These are phyloP conservation scores for Sesia bembeciformis DNA, from an alignment of 2,888 invertebrate genomes.

Conservation along the genomic window DNA sequence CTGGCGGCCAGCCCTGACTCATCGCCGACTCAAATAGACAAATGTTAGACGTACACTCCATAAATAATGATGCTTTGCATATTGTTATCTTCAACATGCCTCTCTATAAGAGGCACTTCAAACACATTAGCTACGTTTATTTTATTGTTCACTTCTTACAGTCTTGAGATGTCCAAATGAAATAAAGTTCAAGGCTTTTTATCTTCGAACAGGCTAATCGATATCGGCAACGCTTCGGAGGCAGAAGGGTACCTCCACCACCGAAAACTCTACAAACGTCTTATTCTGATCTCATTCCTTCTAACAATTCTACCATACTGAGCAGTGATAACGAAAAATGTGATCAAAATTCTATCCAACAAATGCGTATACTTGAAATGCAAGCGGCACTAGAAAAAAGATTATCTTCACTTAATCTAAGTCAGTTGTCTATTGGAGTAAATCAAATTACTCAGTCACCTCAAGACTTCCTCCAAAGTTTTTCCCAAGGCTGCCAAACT, in stretches of 20 bases:
- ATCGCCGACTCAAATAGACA: slow-evolving; percentile 35
- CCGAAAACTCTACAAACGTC: slow-evolving; percentile 36
- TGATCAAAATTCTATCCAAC: slow-evolving; percentile 41
- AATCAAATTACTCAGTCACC: slow-evolving; percentile 54
- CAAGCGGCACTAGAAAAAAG: slow-evolving; percentile 56
- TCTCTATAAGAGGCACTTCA: not conserved
- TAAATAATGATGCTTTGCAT: slow-evolving; percentile 18
- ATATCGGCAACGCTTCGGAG: slow-evolving; percentile 58
- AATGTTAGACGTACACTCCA: slow-evolving; percentile 13
- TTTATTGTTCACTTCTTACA: not conserved
- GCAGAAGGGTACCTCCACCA: slow-evolving; percentile 46
- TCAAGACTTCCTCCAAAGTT: slow-evolving; percentile 42
- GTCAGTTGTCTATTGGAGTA: slow-evolving; percentile 46
- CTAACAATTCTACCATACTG: slow-evolving; percentile 18
- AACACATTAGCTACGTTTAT: not conserved
- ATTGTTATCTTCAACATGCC: not conserved
- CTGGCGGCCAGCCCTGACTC: slow-evolving; percentile 44
- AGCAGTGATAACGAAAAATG: slow-evolving; percentile 19
- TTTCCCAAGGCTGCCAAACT: slow-evolving; percentile 61
- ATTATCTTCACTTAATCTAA: slow-evolving; percentile 46
- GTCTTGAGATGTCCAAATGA: too few species aligned
- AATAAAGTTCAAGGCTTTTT: slow-evolving; percentile 17
- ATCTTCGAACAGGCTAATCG: slow-evolving; percentile 67
- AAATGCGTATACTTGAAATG: slow-evolving; percentile 52
- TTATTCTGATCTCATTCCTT: slow-evolving; percentile 40